Evolutionary conservation across 2,113 vertebrate species (phyloP), one percentile per base, ranked within the genome.

Genomic region (Gobiocypris rarus): DNA sequence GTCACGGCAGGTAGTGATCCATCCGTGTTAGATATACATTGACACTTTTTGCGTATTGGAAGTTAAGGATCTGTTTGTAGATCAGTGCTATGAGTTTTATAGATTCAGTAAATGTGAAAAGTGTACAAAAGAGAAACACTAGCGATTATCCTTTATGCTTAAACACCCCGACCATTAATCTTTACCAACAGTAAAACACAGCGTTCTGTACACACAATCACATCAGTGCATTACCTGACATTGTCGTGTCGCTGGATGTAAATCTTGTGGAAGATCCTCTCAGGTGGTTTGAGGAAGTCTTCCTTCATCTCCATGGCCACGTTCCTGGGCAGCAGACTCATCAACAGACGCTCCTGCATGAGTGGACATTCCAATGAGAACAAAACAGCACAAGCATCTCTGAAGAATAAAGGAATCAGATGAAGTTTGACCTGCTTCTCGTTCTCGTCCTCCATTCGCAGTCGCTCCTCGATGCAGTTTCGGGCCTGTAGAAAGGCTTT

Each of bases 241-340:
- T 99, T 99, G 95, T 99, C 98, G 73, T 99, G 98, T 85, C 98
- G 96, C 88, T 99, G 98, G 94, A 99, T 99, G 91, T 99, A 99
- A 91, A 99, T 99, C 94, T 99, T 99, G 92, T 99, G 98, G 91
- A 99, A 99, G 91, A 99, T 98, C 91, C 98, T 96, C 93, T 98
- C 97, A 0, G 98, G 98, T 65, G 98, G 98, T 91, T 99, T 98
- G 88, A 99, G 92, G 78, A 99, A 99, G 94, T 99, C 97, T 93
- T 99, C 98, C 90, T 99, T 99, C 98, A 99, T 99, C 95, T 99
- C 97, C 97, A 99, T 99, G 91, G 98, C 98, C 91, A 99, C 98
- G n/a, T 99, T 99, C 89, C 98, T 96, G 87, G 97, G 97, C 91
- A 99, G 93, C 80, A 99, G 95, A 88, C 97, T 99, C 98, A 99